Evolutionary conservation across 2,888 invertebrate species (phyloP).

Genomic region (Octonoba sinensis): DNA sequence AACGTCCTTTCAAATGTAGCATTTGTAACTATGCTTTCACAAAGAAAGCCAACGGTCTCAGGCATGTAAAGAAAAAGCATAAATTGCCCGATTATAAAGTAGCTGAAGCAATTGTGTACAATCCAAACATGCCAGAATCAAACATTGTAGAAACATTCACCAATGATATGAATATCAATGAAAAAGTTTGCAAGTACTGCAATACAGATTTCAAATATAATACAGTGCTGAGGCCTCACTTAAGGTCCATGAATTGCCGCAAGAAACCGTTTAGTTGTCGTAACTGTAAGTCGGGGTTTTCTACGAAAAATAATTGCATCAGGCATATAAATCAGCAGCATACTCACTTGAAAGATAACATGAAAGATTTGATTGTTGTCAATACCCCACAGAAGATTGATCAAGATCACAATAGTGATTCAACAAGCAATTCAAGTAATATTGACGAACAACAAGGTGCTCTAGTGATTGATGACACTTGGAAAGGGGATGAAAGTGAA

Average conservation of each 20-base stretch:
- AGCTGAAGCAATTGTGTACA: background rate
- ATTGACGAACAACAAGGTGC: background rate
- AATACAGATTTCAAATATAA: conserved; percentile 72
- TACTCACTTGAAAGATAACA: conserved; percentile 66
- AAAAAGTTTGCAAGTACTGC: conserved; percentile 72
- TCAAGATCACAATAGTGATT: background rate
- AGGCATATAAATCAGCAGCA: conserved; percentile 71
- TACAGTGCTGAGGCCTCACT: conserved; percentile 71
- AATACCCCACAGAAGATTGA: conserved; percentile 1
- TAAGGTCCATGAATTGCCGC: conserved; percentile 70
- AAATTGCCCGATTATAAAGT: background rate
- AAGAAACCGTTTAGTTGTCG: conserved; percentile 71
- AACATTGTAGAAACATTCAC: background rate
- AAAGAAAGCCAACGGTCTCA: conserved; percentile 21
- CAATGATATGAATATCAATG: background rate
- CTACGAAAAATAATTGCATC: conserved; percentile 71
- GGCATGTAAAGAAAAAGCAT: conserved; percentile 30
- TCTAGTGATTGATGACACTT: background rate
- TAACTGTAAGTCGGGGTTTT: conserved; percentile 70
- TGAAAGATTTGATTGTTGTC: conserved; percentile 33
- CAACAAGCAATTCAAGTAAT: background rate
- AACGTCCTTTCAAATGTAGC: conserved; percentile 14
- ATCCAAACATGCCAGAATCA: background rate
- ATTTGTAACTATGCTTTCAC: conserved; percentile 18
- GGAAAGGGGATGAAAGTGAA: background rate